phyloP scores from a whole-genome alignment of 2,113 vertebrate genomes.

The Felis chaus region DNA sequence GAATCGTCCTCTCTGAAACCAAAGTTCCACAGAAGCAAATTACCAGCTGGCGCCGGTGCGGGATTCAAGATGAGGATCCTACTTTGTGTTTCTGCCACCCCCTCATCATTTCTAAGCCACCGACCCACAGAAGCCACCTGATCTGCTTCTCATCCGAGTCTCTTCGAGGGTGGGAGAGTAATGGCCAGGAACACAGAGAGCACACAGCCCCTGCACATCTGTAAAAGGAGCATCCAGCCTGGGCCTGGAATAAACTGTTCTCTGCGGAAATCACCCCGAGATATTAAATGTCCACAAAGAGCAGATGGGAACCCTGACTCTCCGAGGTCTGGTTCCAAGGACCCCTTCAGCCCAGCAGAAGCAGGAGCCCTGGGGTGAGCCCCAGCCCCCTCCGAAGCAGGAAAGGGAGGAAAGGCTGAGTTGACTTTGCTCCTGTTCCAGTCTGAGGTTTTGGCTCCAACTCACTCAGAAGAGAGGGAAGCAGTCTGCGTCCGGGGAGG shows the following conservation, averaged over 20 bases:
- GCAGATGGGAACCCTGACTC: constrained; percentile 52
- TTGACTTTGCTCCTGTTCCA: not conserved
- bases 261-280: not conserved
- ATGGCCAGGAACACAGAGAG: not conserved
- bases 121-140: not conserved
- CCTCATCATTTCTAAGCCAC: not conserved
- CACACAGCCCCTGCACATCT: not conserved
- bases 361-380: not conserved
- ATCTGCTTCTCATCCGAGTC: not conserved
- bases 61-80: not conserved
- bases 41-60: accelerated
- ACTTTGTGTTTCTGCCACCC: not conserved
- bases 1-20: not conserved
- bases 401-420: not conserved
- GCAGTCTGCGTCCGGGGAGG: not conserved
- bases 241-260: accelerated
- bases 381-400: accelerated
- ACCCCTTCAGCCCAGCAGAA: not conserved
- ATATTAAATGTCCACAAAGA: constrained; percentile 44
- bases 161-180: not conserved
- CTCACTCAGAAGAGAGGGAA: not conserved
- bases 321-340: constrained; percentile 12
- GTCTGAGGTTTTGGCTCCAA: not conserved
- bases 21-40: not conserved
- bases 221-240: not conserved